phyloP scores from a whole-genome alignment of 2,797 vertebrate species.

The Enteromius trimaculatus region DNA sequence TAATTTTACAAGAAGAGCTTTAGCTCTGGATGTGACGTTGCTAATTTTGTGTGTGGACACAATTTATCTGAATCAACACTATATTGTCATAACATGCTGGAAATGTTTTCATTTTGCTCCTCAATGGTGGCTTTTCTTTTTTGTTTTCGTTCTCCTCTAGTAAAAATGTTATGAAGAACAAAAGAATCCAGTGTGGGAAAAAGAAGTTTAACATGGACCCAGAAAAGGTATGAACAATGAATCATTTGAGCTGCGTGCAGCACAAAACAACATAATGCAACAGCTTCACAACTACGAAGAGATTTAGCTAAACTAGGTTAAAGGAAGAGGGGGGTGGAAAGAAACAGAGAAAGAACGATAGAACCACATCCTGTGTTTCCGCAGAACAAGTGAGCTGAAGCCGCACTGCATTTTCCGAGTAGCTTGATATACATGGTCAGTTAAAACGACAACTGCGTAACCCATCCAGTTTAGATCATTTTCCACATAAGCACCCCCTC shows the following conservation, averaged over 20 bases:
- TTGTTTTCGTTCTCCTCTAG: slow-evolving; percentile 67
- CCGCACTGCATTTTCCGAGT: slow-evolving; percentile 22
- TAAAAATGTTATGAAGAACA: slow-evolving; percentile 78
- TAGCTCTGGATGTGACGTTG: slow-evolving; percentile 12
- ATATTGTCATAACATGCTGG: neutral
- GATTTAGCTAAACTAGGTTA: slow-evolving; percentile 18
- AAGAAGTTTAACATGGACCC: slow-evolving; percentile 97
- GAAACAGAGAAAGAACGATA: slow-evolving; percentile 46
- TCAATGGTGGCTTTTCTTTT: neutral
- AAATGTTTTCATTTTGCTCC: slow-evolving; percentile 11
- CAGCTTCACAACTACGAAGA: neutral
- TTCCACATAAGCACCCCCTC: neutral
- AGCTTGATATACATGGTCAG: slow-evolving; percentile 1
- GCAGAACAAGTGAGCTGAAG: slow-evolving; percentile 55
- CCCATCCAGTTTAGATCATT: neutral
- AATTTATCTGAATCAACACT: neutral
- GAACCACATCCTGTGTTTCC: slow-evolving; percentile 77
- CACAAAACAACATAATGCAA: neutral
- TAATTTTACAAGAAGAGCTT: slow-evolving; percentile 38
- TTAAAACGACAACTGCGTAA: neutral
- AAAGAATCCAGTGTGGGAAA: slow-evolving; percentile 81
- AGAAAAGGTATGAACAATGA: slow-evolving; percentile 73
- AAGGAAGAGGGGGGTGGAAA: slow-evolving; percentile 32
- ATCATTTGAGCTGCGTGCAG: neutral
- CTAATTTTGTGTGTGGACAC: slow-evolving; percentile 8